phyloP scores from a whole-genome alignment of 2,113 vertebrate species.

The Archilochus colubris region DNA sequence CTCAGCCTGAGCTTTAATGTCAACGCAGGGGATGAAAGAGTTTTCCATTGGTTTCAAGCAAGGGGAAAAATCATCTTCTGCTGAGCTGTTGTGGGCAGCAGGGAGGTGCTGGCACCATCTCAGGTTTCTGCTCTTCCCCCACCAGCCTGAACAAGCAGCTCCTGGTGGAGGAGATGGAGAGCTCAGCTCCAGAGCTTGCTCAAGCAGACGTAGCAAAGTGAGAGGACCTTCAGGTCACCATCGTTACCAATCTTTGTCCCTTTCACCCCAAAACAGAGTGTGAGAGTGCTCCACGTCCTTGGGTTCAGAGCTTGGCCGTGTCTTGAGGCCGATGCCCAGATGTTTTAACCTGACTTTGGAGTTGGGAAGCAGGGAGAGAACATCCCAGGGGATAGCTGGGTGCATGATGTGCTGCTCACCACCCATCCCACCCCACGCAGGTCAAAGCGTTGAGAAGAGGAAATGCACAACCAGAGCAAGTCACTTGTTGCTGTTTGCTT shows the following conservation, averaged over 20 bases:
- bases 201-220: not conserved
- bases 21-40: constrained; percentile 39
- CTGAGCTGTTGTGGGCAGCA: not conserved
- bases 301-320: not conserved
- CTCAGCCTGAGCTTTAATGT: constrained; percentile 9
- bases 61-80: constrained; percentile 22
- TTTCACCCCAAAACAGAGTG: accelerated
- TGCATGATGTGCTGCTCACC: too few relatives aligned
- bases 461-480: accelerated
- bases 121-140: not conserved
- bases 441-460: not conserved
- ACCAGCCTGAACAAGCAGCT: not conserved
- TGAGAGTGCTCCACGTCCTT: not conserved
- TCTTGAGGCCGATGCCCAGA: not conserved
- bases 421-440: too few relatives aligned
- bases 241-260: not conserved
- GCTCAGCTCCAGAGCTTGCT: not conserved
- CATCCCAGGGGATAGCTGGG: not conserved
- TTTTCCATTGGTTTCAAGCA: constrained; percentile 38
- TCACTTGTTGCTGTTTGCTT: too few relatives aligned
- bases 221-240: not conserved
- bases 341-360: not conserved
- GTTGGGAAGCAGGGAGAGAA: not conserved
- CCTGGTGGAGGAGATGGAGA: not conserved
- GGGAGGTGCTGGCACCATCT: too few relatives aligned